Conservation (phyloP, 2,113 vertebrate species). For the Coturnix japonica region DNA sequence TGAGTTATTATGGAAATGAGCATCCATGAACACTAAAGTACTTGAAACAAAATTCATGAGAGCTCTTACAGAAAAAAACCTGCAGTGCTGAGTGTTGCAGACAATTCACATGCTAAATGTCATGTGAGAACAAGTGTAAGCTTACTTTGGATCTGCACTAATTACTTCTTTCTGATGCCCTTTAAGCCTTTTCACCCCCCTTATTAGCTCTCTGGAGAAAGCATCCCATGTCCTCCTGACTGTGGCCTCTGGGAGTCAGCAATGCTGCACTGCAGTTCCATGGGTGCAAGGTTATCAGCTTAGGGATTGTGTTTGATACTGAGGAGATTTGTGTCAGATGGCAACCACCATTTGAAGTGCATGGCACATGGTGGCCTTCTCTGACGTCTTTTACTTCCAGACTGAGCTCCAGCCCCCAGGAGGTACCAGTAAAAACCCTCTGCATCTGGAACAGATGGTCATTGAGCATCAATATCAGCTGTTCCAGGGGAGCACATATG, state of each 20-base stretch:
- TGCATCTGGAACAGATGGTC: background rate
- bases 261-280: background rate
- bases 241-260: background rate
- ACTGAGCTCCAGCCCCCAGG: background rate
- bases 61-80: conserved; percentile 34
- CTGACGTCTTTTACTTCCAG: background rate
- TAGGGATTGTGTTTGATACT: background rate
- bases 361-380: background rate
- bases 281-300: background rate
- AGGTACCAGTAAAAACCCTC: background rate
- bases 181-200: background rate
- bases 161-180: conserved; percentile 24
- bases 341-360: background rate
- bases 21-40: background rate
- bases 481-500: background rate
- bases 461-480: no score
- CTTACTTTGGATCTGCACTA: conserved; percentile 7
- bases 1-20: background rate
- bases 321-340: background rate
- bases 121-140: background rate
- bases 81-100: background rate
- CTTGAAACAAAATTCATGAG: background rate
- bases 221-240: background rate
- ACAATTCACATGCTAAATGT: background rate
- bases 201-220: background rate